These are phyloP conservation scores for Meteorus cinctellus DNA, from an alignment of 2,888 invertebrate species.

Conservation along the genomic window DNA sequence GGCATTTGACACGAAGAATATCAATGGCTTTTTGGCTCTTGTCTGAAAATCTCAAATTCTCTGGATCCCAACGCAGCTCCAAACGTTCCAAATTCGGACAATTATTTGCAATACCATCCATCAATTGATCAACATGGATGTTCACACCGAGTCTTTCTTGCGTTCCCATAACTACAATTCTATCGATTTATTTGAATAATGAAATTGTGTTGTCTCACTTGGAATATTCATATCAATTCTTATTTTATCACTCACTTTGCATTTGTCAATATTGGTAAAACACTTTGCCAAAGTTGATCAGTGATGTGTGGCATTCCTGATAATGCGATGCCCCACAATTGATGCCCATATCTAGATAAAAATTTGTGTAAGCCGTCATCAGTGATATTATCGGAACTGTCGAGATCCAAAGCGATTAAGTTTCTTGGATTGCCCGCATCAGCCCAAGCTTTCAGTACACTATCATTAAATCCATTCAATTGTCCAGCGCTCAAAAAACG, in stretches of 20 bases:
- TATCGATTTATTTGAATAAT: slow-evolving; percentile 71
- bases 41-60: slow-evolving; percentile 97
- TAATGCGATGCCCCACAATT: slow-evolving; percentile 89
- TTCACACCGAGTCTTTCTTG: slow-evolving; percentile 96
- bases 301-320: slow-evolving; percentile 99
- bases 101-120: slow-evolving; percentile 97
- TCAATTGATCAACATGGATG: slow-evolving; percentile 97
- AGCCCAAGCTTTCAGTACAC: slow-evolving; percentile 93
- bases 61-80: slow-evolving; percentile 98
- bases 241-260: slow-evolving; percentile 81
- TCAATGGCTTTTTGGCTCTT: slow-evolving; percentile 99
- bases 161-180: slow-evolving; percentile 98
- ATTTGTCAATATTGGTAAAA: slow-evolving; percentile 92
- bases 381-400: slow-evolving; percentile 94
- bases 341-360: slow-evolving; percentile 90
- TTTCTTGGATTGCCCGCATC: slow-evolving; percentile 86
- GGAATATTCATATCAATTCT: background rate
- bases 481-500: slow-evolving; percentile 96
- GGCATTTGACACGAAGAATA: slow-evolving; percentile 94
- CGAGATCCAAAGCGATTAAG: slow-evolving; percentile 92
- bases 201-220: slow-evolving; percentile 13
- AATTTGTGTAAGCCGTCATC: slow-evolving; percentile 96
- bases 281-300: slow-evolving; percentile 98
- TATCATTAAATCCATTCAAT: slow-evolving; percentile 97
- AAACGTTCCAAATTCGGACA: slow-evolving; percentile 91